phyloP scores from a whole-genome alignment of 2,113 vertebrate genomes.

The Ophthalmolycus amberensis region DNA sequence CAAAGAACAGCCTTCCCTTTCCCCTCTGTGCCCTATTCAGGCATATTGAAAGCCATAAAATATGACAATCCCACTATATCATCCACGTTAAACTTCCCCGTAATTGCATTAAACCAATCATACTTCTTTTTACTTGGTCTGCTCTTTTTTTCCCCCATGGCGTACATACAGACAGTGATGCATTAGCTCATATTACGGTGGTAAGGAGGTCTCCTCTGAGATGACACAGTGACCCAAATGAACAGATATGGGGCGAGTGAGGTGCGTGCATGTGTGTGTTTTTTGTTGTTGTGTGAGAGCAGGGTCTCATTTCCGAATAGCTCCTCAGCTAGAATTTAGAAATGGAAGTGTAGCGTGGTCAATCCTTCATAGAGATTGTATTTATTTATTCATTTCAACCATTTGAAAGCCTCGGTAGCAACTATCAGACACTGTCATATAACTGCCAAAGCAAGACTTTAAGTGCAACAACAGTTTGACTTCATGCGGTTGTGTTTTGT shows the following conservation, averaged over 20 bases:
- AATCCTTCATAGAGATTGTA: neutral
- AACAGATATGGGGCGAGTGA: constrained; percentile 45
- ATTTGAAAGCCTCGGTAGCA: neutral
- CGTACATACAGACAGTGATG: constrained; percentile 71
- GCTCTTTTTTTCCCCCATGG: constrained; percentile 35
- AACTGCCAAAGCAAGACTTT: neutral
- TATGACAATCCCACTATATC: constrained; percentile 72
- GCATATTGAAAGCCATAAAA: constrained; percentile 76
- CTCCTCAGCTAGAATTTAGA: neutral
- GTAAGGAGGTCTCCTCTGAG: constrained; percentile 71
- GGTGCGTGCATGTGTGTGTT: neutral
- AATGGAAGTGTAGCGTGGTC: neutral
- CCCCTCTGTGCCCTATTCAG: constrained; percentile 57
- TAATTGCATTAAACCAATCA: constrained; percentile 78
- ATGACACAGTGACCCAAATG: constrained; percentile 78
- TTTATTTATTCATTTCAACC: neutral
- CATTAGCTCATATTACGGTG: constrained; percentile 70
- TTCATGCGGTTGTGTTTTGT: neutral
- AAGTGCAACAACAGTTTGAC: neutral
- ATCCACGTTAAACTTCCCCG: constrained; percentile 69
- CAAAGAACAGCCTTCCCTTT: constrained; percentile 63
- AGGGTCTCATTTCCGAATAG: neutral
- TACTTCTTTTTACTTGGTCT: constrained; percentile 63
- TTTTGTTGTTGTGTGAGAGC: neutral
- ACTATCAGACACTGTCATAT: neutral